These are phyloP conservation scores for Oreochromis mossambicus DNA, from an alignment of 2,797 vertebrate genomes.

Conservation along the genomic window DNA sequence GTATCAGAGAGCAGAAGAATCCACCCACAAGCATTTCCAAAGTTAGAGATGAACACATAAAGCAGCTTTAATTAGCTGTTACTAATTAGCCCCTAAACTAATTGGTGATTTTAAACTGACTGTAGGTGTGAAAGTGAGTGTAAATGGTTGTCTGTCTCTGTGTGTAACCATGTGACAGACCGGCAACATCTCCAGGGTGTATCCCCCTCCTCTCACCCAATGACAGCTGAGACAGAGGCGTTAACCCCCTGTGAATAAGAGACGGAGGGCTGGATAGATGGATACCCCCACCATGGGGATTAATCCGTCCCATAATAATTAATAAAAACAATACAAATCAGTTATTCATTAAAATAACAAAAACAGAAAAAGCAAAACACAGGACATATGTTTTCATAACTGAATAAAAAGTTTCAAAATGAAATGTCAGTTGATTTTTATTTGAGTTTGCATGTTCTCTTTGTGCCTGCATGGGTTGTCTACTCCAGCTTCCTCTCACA, in stretches of 20 bases:
- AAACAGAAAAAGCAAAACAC: background rate
- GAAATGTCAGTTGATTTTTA: background rate
- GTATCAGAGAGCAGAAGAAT: background rate
- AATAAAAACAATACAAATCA: background rate
- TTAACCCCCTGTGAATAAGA: background rate
- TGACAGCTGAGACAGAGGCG: background rate
- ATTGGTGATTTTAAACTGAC: background rate
- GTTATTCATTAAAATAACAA: background rate
- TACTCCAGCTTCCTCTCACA: background rate
- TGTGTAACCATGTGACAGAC: background rate
- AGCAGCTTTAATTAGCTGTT: background rate
- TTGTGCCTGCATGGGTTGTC: background rate
- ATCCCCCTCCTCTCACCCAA: background rate
- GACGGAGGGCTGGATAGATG: background rate
- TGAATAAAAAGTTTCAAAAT: background rate
- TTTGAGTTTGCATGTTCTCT: accelerated
- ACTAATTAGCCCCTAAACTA: background rate
- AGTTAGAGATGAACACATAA: background rate
- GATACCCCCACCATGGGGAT: accelerated
- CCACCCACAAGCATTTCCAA: background rate
- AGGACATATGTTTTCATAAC: background rate
- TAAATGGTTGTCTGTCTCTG: background rate
- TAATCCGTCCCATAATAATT: background rate
- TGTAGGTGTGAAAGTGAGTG: background rate
- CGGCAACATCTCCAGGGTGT: background rate